Percentiles rank a stretch among this genome's conserved stretches.
These are phyloP conservation scores for Ursus arctos DNA, from an alignment of 2,113 vertebrate species.

Conservation along the genomic window DNA sequence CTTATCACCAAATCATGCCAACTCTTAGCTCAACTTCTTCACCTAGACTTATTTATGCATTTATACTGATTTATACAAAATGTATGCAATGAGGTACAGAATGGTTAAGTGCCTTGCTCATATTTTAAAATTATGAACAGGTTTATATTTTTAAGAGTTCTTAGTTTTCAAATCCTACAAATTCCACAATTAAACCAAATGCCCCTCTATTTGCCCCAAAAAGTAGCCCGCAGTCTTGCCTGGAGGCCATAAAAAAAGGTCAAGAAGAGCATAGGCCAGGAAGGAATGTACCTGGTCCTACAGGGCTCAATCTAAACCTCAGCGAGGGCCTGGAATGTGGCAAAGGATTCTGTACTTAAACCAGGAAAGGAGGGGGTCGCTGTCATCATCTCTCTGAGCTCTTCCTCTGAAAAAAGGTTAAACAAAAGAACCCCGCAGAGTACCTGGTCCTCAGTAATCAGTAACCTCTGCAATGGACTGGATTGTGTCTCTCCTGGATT, in stretches of 20 bases:
- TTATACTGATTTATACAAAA: constrained; percentile 10
- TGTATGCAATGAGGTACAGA: not conserved
- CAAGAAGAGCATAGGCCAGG: not conserved
- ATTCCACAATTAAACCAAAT: not conserved
- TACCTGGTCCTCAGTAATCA: not conserved
- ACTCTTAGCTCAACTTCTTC: not conserved
- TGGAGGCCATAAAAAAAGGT: not conserved
- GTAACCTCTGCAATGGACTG: not conserved
- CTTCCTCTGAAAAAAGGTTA: not conserved
- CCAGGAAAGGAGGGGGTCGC: not conserved
- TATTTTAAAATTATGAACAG: not conserved
- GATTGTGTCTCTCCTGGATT: not conserved
- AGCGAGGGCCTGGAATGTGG: not conserved
- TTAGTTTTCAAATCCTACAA: not conserved
- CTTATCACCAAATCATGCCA: not conserved
- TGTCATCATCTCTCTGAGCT: too few species aligned
- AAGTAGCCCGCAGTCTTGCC: not conserved
- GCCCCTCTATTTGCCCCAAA: not conserved
- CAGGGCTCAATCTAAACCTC: not conserved
- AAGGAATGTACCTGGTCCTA: not conserved
- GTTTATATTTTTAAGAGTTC: not conserved
- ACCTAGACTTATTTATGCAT: not conserved
- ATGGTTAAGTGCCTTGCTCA: not conserved
- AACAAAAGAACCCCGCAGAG: not conserved
- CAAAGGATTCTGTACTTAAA: not conserved